Evolutionary conservation across 1,140 invertebrate species (phyloP), one percentile per base, ranked within the genome.

Genomic region (Cydia pomonella): DNA sequence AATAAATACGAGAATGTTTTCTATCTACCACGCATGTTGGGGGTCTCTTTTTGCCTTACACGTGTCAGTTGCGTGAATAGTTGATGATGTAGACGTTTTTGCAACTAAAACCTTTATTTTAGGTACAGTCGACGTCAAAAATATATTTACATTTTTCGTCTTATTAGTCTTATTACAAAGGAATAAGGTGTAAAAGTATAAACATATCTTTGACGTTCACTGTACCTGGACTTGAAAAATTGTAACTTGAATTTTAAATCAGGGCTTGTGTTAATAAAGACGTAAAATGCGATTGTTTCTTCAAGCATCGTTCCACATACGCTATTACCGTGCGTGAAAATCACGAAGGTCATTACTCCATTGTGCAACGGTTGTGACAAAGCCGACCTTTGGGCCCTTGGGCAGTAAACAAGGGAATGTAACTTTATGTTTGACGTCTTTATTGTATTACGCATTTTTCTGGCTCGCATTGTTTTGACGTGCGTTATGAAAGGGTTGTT

Each of bases 351-450:
- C 64, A 33, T 69, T 33, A 33, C 64, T 69, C 64, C 64, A 33
- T 69, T 33, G 64, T 69, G 63, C 63, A 33, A 38, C 63, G 27
- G 63, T 66, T 63, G 62, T 64, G 63, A 66, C 64, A 69, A 69
- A 69, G 64, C 10, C 63, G 63, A 69, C 64, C 64, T 69, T 69
- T 69, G 27, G 29, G 64, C 64, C 64, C 64, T 69, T 69, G 23
- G 27, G 23, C 21, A n/a, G 47, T n/a, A 47, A 27, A 53, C 50
- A 33, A 69, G 27, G 64, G 29, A 69, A n/a, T 33, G 27, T 69
- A 69, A 33, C 29, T 69, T 69, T 69, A 59, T 38, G 64, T 38
- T 33, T 33, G 27, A 33, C 64, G 29, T 18, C 25, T 33, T 27
- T 64, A 64, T 64, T 64, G 64, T 69, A 38, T 69, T 33, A 69